Evolutionary conservation across 2,797 vertebrate species (phyloP), one percentile per base, ranked within the genome.

Genomic region (Holocentrus rufus): DNA sequence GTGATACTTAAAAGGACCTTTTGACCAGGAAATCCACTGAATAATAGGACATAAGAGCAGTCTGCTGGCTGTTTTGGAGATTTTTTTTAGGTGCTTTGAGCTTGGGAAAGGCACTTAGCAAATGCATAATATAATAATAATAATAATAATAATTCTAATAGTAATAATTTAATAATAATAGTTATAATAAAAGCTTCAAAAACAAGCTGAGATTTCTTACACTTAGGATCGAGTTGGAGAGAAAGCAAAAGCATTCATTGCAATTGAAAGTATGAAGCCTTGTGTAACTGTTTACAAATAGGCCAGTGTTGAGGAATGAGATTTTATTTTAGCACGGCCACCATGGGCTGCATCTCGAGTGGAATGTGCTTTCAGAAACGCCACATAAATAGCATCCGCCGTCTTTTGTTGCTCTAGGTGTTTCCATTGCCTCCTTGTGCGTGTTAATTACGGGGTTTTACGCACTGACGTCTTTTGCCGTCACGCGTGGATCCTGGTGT

Each of bases 241-340:
- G 56, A 64, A 47, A 56, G 49, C 25, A 62, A 66, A 30, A 66
- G 44, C 27, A 63, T 69, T 55, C 5, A 8, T 6, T 53, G 56
- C 27, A 64, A 58, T 64, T 59, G 47, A 68, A 76, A 69, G 25
- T 59, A 53, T 46, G 53, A 57, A 53, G 49, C 4, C 54, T 18
- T 52, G 53, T 62, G 73, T 77, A 63, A 78, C 71, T 85, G 76
- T 87, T 81, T 67, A 78, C 71, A 91, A 87, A 84, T 74, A 82
- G 81, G 63, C 65, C 85, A 71, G 60, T 0, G 5, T 58, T 31
- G 60, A 83, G 69, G 73, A 79, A 49, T 20, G 3, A 31, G 20
- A 65, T 86, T 82, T 85, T 89, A 78, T 82, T 88, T 84, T 76
- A 68, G 69, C 65, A 53, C 44, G 34, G 20, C 77, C 53, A 8